Base-by-base conservation (phyloP, 2,888 invertebrate genomes). In the Drosophila peninsularis region DNA sequence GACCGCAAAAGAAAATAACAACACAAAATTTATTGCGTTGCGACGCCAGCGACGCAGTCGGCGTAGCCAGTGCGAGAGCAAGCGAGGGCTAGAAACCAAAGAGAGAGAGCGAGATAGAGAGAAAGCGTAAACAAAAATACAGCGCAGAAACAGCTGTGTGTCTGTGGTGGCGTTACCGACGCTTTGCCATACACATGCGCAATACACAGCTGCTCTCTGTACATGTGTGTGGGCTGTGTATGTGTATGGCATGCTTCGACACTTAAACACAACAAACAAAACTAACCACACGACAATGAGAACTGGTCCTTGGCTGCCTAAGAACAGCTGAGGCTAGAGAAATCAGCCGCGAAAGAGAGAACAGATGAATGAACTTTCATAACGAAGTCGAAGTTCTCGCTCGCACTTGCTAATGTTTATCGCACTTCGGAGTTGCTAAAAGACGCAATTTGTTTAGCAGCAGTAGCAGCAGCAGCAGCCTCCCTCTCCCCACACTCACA, bases 11-110 rank as follows among this genome's bases (percentile, higher is more conserved):
- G 50, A 64, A 79, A 82, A 82, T 53, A 75, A 70, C 45, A 82
- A 82, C 71, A 81, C 67, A 54, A 80, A 86, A 67, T 60, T 77
- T 81, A 81, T 81, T 81, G 86, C 80, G 80, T 82, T 86, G 86
- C 70, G 78, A 73, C 54, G 67, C 63, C 42, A 54, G 57, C 57
- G 57, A 50, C 62, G 52, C 53, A 32, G 73, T 54, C 45, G 57
- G 32, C 44, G 21, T 37, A 24, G 52, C 24, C 56, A 45, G 56
- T 50, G 47, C 19, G 42, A 57, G 53, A 37, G 60, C 55, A 39
- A 72, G 56, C 45, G 49, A 58, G 17, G 13, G 53, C 19, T 27
- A 19, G 27, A 27, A 19, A 17, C 19, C 32, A 39, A 53, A 36
- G 39, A 45, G 52, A 32, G 60, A 34, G 36, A 50, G 50, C 7